Evolutionary conservation across 2,113 vertebrate species (phyloP), one percentile per base, ranked within the genome.

Genomic region (Diadophis punctatus): DNA sequence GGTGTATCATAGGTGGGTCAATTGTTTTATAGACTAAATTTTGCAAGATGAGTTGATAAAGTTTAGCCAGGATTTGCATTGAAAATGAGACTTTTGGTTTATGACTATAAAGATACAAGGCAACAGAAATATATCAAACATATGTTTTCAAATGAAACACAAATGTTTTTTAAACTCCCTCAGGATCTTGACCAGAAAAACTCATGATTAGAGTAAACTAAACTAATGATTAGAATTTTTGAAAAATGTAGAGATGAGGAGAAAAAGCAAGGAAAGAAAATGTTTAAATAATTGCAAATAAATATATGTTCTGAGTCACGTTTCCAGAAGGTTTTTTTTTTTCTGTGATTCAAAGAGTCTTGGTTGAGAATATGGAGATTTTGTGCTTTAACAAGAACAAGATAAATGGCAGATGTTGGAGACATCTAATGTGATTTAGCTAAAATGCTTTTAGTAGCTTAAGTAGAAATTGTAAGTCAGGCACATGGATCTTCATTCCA

Each of bases 81-180:
- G 18, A 43, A 92, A 30, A 30, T 86, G 86, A 94, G 11, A 74
- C 49, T 88, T 87, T 8, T 1, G 30, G 10, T 85, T 91, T 91
- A 68, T n/a, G 14, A 51, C 27, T 0, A 11, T 90, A 92, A 94
- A 43, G 23, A 95, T 39, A 56, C 68, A 90, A 18, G 0, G n/a
- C 49, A 95, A 60, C 11, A 86, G 87, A 48, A 93, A 51, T 27
- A 34, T 63, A 91, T 48, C 25, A 80, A 90, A 88, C 90, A 91
- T 86, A 68, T 22, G 4, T 3, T 90, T 93, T 91, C 23, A 68
- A 95, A 90, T n/a, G 20, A 22, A 18, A 53, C 34, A 84, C 9
- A 49, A 52, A 91, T 89, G 92, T 43, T 89, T 87, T 6, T 84
- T 53, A 53, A 89, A 86, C 22, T n/a, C 1, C 1, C 88, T 88